Evolutionary conservation across 2,888 invertebrate genomes (phyloP).

Genomic region (Marasmarcha lunaedactyla): DNA sequence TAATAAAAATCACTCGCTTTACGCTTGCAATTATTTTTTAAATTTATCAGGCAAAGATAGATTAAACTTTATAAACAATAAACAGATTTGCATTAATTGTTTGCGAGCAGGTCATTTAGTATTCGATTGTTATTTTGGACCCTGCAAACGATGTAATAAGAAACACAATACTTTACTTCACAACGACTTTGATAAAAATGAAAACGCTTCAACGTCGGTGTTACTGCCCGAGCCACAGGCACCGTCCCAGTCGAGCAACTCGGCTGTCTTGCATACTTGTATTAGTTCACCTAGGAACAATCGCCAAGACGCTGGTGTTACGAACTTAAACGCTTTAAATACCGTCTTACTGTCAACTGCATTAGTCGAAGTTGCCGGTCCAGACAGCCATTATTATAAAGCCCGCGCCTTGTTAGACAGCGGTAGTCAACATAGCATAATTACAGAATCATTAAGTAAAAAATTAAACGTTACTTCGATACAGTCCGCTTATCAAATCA

Average conservation of each 20-base stretch:
- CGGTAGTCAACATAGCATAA: conserved; percentile 9
- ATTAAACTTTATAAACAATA: no score
- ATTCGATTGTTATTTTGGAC: conserved; percentile 3
- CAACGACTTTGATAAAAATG: not conserved
- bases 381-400: not conserved
- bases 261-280: not conserved
- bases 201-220: not conserved
- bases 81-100: conserved; percentile 5
- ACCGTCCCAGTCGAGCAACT: not conserved
- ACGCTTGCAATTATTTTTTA: conserved; percentile 2
- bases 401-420: conserved; percentile 7
- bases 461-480: conserved; percentile 7
- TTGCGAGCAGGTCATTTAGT: conserved; percentile 3
- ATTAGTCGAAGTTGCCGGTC: conserved; percentile 5
- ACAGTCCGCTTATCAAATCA: conserved; percentile 13
- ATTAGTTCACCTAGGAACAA: not conserved
- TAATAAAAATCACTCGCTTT: conserved; percentile 2
- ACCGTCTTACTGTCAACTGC: conserved; percentile 9
- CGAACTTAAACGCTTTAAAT: not conserved
- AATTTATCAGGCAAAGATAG: conserved; percentile 2
- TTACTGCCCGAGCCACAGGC: not conserved
- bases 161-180: conserved; percentile 4
- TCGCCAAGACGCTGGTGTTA: not conserved
- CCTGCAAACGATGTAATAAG: conserved; percentile 4
- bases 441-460: conserved; percentile 8